A percentile compares a stretch with the other conserved stretches of the same genome.
Conservation (phyloP, 2,113 vertebrate genomes). For the Mola mola region DNA sequence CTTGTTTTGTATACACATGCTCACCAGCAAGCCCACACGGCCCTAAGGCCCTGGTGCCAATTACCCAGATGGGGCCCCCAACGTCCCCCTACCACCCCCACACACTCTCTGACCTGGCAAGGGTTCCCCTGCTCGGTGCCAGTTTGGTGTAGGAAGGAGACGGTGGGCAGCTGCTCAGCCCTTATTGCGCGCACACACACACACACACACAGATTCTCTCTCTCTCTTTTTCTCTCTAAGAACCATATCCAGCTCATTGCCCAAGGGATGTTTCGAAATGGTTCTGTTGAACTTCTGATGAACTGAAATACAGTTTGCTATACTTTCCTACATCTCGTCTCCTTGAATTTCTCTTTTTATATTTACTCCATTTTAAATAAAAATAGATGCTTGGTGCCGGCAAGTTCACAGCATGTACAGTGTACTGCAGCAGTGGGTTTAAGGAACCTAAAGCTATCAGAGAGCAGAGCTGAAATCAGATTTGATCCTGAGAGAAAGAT, state of each 20-base stretch:
- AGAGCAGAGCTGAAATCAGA: slow-evolving; percentile 17
- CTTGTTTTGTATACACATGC: slow-evolving; percentile 60
- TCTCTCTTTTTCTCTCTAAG: background rate
- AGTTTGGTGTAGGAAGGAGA: slow-evolving; percentile 64
- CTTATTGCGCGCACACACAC: slow-evolving; percentile 11
- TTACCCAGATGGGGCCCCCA: slow-evolving; percentile 77
- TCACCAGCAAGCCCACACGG: slow-evolving; percentile 49
- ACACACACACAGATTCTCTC: slow-evolving; percentile 10
- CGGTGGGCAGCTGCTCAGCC: slow-evolving; percentile 63
- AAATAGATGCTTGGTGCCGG: background rate
- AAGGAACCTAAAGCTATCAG: slow-evolving; percentile 6
- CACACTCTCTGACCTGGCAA: slow-evolving; percentile 72
- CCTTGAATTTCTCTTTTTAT: background rate
- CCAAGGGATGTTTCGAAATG: slow-evolving; percentile 24
- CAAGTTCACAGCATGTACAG: background rate
- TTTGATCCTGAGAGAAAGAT: slow-evolving; percentile 27
- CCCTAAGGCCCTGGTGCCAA: slow-evolving; percentile 60
- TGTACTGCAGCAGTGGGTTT: background rate
- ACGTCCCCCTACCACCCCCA: slow-evolving; percentile 43
- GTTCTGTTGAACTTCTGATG: slow-evolving; percentile 43
- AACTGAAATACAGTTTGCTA: slow-evolving; percentile 28
- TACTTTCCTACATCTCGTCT: slow-evolving; percentile 7
- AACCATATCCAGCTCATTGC: slow-evolving; percentile 25
- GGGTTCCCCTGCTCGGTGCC: slow-evolving; percentile 55
- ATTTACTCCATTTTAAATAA: background rate